These are phyloP conservation scores for Hydropsyche betteni DNA, from an alignment of 2,888 invertebrate genomes.

Conservation along the genomic window DNA sequence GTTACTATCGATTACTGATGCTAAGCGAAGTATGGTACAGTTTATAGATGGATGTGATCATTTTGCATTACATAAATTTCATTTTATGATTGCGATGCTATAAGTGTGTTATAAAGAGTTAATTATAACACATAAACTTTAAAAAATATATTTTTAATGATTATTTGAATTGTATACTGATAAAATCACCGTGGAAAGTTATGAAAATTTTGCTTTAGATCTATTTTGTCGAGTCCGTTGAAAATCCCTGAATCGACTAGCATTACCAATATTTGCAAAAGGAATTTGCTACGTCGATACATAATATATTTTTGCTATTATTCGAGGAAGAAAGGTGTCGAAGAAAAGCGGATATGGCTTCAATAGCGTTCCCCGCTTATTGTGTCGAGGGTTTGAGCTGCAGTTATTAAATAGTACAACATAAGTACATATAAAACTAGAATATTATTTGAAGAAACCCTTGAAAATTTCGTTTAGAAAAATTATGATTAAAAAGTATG, in stretches of 20 bases:
- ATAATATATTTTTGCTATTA: constrained; percentile 43
- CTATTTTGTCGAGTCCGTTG: neutral
- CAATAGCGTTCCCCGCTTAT: constrained; percentile 37
- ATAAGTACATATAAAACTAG: neutral
- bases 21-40: no score
- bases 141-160: no score
- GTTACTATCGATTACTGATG: no score
- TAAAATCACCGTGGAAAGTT: no score
- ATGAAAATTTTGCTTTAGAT: no score
- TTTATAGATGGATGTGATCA: no score
- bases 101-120: no score
- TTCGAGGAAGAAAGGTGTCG: constrained; percentile 44
- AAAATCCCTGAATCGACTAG: constrained; percentile 17
- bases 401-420: constrained; percentile 46
- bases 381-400: constrained; percentile 41
- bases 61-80: no score
- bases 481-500: neutral
- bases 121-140: no score
- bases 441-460: constrained; percentile 15
- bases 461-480: neutral
- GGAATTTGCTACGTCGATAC: constrained; percentile 46
- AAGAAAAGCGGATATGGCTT: constrained; percentile 38
- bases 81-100: no score
- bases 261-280: constrained; percentile 41
- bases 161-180: no score